Evolutionary conservation across 2,888 invertebrate genomes (phyloP), one percentile per base, ranked within the genome.

Genomic region (Drosophila maculinotata): DNA sequence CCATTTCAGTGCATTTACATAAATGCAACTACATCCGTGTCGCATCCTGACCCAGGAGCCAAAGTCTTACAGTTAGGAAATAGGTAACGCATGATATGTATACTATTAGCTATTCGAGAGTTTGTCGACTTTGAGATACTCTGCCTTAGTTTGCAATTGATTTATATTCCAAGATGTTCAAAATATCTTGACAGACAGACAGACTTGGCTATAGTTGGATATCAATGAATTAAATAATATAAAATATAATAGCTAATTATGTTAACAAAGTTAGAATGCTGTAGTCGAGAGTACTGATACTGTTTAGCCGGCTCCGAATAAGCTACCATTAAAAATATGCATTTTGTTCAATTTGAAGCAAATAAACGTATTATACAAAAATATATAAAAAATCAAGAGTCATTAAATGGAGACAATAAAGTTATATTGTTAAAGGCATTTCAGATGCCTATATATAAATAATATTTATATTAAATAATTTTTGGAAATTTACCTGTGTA

Each of bases 401-500:
- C n/a, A 51, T 20, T 31, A 10, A 39, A 53, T 26, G 39, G 23
- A 66, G 26, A 47, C 20, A 58, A 47, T 53, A 39, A 60, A 35
- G 47, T 20, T 36, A 26, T 15, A 12, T 33, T 23, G 35, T 45
- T 42, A 25, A 28, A 39, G 51, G 45, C 45, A 45, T 66, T 33
- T 25, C 36, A 35, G 35, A 15, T 56, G 45, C 66, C 66, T 33
- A 38, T 42, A 54, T 12, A n/a, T n/a, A n/a, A n/a, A n/a, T 31
- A 20, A 20, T 20, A 20, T 3, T 20, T 20, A 2, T 20, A 20
- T 20, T 1, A 10, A 28, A n/a, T 14, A 7, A 26, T 17, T n/a
- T 17, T 2, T 9, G 9, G 1, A 1, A 9, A 73, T 81, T 92
- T 94, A 97, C 98, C 98, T 89, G 94, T 99, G 98, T 60, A 98